Evolutionary conservation across 2,797 vertebrate species (phyloP).

Genomic region (Manis crassicaudata): DNA sequence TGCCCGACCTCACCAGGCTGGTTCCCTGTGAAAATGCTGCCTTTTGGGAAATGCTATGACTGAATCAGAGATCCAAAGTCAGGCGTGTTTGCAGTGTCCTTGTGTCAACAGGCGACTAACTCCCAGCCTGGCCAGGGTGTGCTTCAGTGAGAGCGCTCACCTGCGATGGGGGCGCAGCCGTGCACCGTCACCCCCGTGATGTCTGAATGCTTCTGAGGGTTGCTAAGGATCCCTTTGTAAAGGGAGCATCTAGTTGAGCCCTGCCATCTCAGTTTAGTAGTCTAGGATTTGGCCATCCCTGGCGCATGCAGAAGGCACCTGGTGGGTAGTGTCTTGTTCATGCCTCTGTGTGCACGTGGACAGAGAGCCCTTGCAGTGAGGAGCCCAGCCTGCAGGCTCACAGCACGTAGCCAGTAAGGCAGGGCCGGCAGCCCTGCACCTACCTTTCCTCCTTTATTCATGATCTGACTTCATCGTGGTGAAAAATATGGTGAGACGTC

Average conservation of each 20-base stretch:
- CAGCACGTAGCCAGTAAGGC: rapidly evolving
- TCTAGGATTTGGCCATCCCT: background rate
- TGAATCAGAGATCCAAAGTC: background rate
- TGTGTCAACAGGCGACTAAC: background rate
- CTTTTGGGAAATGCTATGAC: background rate
- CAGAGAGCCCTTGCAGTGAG: background rate
- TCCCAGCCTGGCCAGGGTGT: background rate
- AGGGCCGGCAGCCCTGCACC: rapidly evolving
- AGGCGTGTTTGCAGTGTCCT: background rate
- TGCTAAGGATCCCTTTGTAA: background rate
- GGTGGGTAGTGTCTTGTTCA: background rate
- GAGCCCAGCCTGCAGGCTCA: background rate
- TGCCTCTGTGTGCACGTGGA: background rate
- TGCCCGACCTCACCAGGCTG: background rate
- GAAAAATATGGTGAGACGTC: background rate
- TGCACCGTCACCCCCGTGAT: background rate
- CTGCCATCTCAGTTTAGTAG: too few relatives aligned
- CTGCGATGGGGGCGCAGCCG: background rate
- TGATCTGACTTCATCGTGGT: background rate
- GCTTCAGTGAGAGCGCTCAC: background rate
- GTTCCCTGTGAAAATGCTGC: background rate
- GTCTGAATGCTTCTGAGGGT: background rate
- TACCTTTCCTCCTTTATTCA: background rate
- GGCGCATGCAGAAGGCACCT: background rate
- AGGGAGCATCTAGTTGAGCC: too few relatives aligned